Evolutionary conservation across 2,113 vertebrate species (phyloP).

Genomic region (Cervus canadensis): DNA sequence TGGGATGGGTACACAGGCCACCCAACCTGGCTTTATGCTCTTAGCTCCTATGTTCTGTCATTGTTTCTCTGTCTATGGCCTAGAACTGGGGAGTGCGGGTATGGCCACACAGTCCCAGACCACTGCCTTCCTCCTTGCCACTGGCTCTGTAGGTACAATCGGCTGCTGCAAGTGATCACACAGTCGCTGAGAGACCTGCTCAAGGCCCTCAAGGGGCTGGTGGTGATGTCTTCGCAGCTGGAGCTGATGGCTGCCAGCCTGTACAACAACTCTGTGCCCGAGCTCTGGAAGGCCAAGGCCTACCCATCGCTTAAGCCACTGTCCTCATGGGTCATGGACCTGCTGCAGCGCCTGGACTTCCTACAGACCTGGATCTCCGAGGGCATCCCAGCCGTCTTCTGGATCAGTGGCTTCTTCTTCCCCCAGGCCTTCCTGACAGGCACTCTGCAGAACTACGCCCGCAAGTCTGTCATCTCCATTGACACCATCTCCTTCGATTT

Average conservation of each 20-base stretch:
- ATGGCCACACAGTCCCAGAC: background rate
- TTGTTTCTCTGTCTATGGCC: background rate
- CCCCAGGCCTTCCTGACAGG: constrained; percentile 94
- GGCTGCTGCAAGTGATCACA: constrained; percentile 85
- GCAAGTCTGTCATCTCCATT: constrained; percentile 84
- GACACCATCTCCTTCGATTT: constrained; percentile 91
- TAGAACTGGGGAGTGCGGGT: background rate
- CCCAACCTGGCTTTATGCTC: background rate
- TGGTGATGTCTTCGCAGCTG: constrained; percentile 92
- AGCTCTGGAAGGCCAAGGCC: constrained; percentile 91
- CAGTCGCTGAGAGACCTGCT: constrained; percentile 86
- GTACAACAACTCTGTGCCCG: constrained; percentile 89
- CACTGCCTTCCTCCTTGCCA: background rate
- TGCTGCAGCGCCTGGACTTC: constrained; percentile 87
- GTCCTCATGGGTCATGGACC: constrained; percentile 91
- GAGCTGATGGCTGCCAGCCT: constrained; percentile 92
- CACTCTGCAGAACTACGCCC: constrained; percentile 92
- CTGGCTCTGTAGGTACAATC: constrained; percentile 86
- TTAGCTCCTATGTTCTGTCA: background rate
- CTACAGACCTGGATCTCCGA: constrained; percentile 85
- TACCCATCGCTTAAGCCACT: constrained; percentile 92
- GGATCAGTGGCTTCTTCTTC: constrained; percentile 95
- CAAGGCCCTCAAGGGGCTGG: constrained; percentile 91
- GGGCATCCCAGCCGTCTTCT: constrained; percentile 89
- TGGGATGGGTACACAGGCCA: background rate